A percentile compares a stretch with the other conserved stretches of the same genome.
phyloP scores from a whole-genome alignment of 2,113 vertebrate species.

The Podarcis cretensis region DNA sequence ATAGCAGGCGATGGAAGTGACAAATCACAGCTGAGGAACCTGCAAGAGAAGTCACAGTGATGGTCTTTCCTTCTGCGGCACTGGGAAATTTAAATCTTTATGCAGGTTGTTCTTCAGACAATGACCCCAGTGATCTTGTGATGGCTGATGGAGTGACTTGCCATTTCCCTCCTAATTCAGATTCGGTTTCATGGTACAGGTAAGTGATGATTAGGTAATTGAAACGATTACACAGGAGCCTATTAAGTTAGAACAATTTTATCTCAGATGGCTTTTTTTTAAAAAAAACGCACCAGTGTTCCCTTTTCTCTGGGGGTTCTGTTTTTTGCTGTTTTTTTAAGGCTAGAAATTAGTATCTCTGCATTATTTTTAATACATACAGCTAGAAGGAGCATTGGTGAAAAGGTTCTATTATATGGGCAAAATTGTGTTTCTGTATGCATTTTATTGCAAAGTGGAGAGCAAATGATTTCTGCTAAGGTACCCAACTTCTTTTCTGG shows the following conservation, averaged over 20 bases:
- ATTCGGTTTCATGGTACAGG: neutral
- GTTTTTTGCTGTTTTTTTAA: too few relatives aligned
- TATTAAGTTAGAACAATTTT: conserved; percentile 36
- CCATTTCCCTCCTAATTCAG: accelerated
- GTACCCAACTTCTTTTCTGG: too few relatives aligned
- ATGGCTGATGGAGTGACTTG: neutral
- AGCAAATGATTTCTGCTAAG: neutral
- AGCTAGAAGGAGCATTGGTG: conserved; percentile 24
- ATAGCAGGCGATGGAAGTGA: neutral
- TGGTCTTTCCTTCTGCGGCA: neutral
- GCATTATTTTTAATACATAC: conserved; percentile 25
- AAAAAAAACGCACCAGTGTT: neutral
- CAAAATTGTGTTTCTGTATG: conserved; percentile 8
- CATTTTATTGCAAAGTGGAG: conserved; percentile 13
- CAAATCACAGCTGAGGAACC: neutral
- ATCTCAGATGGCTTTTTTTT: conserved; percentile 37
- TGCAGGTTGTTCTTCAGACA: neutral
- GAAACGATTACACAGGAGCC: conserved; percentile 5
- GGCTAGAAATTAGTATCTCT: conserved; percentile 31
- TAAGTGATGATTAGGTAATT: conserved; percentile 38
- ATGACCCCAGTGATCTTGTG: neutral
- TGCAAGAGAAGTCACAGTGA: neutral
- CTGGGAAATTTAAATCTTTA: neutral
- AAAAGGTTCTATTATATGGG: conserved; percentile 25
- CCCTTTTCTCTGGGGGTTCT: conserved; percentile 6